A percentile compares a stretch with the other conserved stretches of the same genome.
Evolutionary conservation across 2,888 invertebrate species (phyloP).

Genomic region (Frankliniella fusca): DNA sequence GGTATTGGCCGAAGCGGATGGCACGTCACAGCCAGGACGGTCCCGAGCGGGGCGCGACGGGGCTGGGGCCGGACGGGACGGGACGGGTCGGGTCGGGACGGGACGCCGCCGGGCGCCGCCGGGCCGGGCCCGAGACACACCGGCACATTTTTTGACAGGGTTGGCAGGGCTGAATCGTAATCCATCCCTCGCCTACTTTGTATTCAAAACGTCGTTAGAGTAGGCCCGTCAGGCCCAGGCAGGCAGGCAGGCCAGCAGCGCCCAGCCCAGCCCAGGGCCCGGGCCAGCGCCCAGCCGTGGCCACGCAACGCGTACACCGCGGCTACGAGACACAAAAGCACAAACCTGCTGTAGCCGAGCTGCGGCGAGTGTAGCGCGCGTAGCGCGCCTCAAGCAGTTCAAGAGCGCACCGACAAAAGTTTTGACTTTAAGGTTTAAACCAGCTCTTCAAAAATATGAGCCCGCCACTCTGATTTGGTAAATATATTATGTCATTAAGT

Average conservation of each 20-base stretch:
- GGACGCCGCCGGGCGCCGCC: neutral
- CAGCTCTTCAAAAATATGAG: too few relatives aligned
- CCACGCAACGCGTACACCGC: neutral
- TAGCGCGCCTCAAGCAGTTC: too few relatives aligned
- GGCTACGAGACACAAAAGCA: too few relatives aligned
- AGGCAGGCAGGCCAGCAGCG: neutral
- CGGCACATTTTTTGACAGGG: neutral
- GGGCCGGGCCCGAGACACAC: neutral
- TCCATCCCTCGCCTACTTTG: constrained; percentile 18
- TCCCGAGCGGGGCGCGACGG: too few relatives aligned
- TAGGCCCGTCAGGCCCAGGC: neutral
- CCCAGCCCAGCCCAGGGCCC: neutral
- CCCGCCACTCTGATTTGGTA: too few relatives aligned
- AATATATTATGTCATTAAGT: too few relatives aligned
- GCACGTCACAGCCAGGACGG: neutral
- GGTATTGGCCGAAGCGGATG: neutral
- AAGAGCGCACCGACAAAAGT: too few relatives aligned
- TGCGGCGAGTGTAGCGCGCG: too few relatives aligned
- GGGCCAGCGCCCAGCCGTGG: neutral
- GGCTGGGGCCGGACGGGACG: neutral
- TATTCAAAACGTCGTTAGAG: constrained; percentile 21
- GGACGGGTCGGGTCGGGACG: too few relatives aligned
- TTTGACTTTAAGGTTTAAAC: too few relatives aligned
- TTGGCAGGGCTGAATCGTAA: neutral
- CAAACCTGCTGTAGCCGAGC: too few relatives aligned